Evolutionary conservation across 1,140 invertebrate genomes (phyloP).

Genomic region (Octopus sinensis): DNA sequence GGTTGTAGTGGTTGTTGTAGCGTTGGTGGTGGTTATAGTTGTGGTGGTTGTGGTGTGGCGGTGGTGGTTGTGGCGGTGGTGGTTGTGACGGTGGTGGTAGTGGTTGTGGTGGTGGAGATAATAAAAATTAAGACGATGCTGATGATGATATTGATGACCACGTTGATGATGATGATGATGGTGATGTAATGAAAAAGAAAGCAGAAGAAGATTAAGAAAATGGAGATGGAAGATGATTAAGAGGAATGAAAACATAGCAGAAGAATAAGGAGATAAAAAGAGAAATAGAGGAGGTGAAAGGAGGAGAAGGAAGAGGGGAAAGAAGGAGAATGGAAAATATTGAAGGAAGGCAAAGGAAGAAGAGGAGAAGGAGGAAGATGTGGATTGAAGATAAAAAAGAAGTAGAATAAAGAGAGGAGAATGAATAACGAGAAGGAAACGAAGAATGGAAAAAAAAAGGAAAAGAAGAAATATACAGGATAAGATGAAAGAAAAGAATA

Average conservation of each 20-base stretch:
- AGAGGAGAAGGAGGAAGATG: slow-evolving; percentile 9
- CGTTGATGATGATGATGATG: too few species aligned
- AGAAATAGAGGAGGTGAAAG: slow-evolving; percentile 12
- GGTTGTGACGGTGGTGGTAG: too few species aligned
- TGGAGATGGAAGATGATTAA: slow-evolving; percentile 15
- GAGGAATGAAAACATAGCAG: slow-evolving; percentile 4
- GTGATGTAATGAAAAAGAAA: too few species aligned
- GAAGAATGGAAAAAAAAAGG: not conserved
- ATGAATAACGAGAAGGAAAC: slow-evolving; percentile 10
- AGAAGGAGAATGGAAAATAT: not conserved
- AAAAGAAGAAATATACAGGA: slow-evolving; percentile 5
- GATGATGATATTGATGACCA: too few species aligned
- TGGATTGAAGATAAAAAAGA: not conserved
- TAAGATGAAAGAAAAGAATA: not conserved
- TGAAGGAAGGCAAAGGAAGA: not conserved
- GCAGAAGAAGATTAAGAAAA: not conserved
- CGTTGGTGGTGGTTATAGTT: too few species aligned
- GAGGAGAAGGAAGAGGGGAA: not conserved
- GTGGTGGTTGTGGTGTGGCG: too few species aligned
- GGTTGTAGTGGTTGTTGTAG: too few species aligned
- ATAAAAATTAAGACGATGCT: too few species aligned
- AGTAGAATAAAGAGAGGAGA: not conserved
- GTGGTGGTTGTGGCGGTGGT: too few species aligned
- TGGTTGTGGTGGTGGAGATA: too few species aligned
- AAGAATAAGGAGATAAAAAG: slow-evolving; percentile 13